Base-by-base conservation (phyloP, 2,113 vertebrate genomes). In the Hirundichthys speculiger region DNA sequence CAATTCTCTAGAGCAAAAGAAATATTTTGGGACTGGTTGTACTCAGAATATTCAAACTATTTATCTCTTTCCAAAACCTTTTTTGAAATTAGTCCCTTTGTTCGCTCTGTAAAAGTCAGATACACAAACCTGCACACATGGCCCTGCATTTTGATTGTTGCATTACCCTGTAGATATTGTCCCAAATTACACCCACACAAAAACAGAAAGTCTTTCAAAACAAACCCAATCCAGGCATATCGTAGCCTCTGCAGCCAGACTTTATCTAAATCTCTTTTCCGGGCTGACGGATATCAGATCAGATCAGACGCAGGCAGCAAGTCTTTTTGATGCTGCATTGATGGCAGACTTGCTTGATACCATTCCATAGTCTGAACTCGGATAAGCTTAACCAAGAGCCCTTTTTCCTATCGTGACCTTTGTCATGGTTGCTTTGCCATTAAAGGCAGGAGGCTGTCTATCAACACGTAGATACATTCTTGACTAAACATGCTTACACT, bases 301-400 rank as follows among this genome's bases (percentile, higher is more conserved):
- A 74, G 54, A 82, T 82, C 78, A 72, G 63, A 69, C 42, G 53
- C 67, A 69, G 76, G 69, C 67, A 55, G 43, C 52, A 42, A 59
- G 64, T 73, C 71, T 69, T 64, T 86, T 74, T 73, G 72, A 88
- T 75, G 77, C n/a, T 22, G 30, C 59, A 62, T 19, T 74, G 83
- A 83, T 79, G 49, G 65, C 49, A 80, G 49, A 78, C 68, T 70
- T 39, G 27, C 20, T 65, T 72, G 73, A 80, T 77, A 72, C 30
- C 42, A 42, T 68, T 60, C 55, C 25, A 22, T 64, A 55, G 56
- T 77, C 41, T 68, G 43, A 75, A 52, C 42, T 57, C 39, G 77
- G 54, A 69, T 41, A 42, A 46, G 58, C 72, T 43, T 69, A 66
- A 66, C 48, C 56, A 67, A 55, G 51, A 6, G n/a, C 43, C 18